phyloP scores from a whole-genome alignment of 2,888 invertebrate genomes.

The Eulithis prunata region DNA sequence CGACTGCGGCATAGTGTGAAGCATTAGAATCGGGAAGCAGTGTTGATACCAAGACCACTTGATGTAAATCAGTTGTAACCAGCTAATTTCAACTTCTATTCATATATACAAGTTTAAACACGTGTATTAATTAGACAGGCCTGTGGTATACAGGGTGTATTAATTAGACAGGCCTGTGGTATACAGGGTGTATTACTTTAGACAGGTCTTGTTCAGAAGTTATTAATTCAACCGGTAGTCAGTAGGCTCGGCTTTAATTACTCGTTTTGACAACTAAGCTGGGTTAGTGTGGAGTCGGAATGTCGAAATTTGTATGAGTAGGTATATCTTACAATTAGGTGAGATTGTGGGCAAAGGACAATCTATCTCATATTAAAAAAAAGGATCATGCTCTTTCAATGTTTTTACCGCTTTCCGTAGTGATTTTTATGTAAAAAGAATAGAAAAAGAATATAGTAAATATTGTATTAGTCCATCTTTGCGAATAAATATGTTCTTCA shows the following conservation, averaged over 20 bases:
- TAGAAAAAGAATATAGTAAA: too few species aligned
- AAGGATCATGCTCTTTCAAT: too few species aligned
- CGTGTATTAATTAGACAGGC: constrained; percentile 16
- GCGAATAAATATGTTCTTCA: too few species aligned
- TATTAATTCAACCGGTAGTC: constrained; percentile 17
- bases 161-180: constrained; percentile 13
- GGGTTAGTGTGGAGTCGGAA: constrained; percentile 18
- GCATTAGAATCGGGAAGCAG: too few species aligned
- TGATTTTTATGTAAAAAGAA: too few species aligned
- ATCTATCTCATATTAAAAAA: too few species aligned
- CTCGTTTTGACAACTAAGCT: constrained; percentile 12
- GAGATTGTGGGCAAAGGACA: too few species aligned
- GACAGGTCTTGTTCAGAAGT: constrained; percentile 19
- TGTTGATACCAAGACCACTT: too few species aligned
- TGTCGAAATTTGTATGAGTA: not conserved
- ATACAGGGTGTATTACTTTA: constrained; percentile 26
- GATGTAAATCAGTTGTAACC: not conserved
- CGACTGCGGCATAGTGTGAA: too few species aligned
- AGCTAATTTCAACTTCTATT: constrained; percentile 10
- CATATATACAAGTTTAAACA: constrained; percentile 3
- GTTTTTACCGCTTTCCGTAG: too few species aligned
- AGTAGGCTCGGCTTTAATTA: constrained; percentile 21
- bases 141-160: constrained; percentile 14
- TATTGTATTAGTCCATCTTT: too few species aligned
- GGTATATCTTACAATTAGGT: too few species aligned